Conservation (phyloP, 1,140 invertebrate genomes). For the Copidosoma floridanum region DNA sequence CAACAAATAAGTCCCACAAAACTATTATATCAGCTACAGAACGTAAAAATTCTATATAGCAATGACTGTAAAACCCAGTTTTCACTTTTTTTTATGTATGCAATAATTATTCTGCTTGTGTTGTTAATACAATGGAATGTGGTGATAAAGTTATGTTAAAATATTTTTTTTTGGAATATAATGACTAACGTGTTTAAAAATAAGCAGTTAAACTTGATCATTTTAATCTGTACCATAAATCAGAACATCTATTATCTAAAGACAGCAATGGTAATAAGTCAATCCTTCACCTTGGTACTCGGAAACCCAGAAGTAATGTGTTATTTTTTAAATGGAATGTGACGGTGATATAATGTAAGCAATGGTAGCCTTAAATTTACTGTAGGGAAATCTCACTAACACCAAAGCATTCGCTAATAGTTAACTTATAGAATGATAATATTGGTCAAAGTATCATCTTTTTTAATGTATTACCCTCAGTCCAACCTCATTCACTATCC, state of each 20-base stretch:
- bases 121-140: slow-evolving; percentile 30
- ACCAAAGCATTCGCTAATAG: slow-evolving; percentile 37
- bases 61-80: slow-evolving; percentile 17
- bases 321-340: slow-evolving; percentile 36
- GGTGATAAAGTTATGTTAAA: slow-evolving; percentile 28
- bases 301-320: slow-evolving; percentile 35
- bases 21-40: slow-evolving; percentile 30
- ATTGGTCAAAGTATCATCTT: slow-evolving; percentile 30
- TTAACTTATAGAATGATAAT: slow-evolving; percentile 23
- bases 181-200: slow-evolving; percentile 41
- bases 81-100: slow-evolving; percentile 15
- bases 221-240: slow-evolving; percentile 28
- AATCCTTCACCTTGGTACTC: slow-evolving; percentile 39
- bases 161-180: slow-evolving; percentile 32
- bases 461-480: slow-evolving; percentile 38
- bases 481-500: slow-evolving; percentile 43
- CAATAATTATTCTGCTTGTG: slow-evolving; percentile 35
- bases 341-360: slow-evolving; percentile 38
- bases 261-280: slow-evolving; percentile 42
- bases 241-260: slow-evolving; percentile 38
- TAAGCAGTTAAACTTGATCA: slow-evolving; percentile 41
- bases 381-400: slow-evolving; percentile 40
- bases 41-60: slow-evolving; percentile 36
- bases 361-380: slow-evolving; percentile 41
- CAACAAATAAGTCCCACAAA: slow-evolving; percentile 29